phyloP scores from a whole-genome alignment of 2,113 vertebrate species.

The Melanerpes aurifrons region DNA sequence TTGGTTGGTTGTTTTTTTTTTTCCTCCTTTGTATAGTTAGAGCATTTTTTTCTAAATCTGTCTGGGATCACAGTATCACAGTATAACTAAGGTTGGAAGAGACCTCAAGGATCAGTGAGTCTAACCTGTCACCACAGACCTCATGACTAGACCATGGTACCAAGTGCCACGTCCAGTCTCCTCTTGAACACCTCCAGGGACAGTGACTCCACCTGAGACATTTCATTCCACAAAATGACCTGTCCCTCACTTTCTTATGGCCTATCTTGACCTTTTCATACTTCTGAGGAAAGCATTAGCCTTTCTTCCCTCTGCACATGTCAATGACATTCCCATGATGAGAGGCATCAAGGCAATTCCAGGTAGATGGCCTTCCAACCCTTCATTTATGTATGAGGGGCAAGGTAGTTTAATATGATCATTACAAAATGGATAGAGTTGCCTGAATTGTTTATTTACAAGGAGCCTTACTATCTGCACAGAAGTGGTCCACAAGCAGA shows the following conservation, averaged over 20 bases:
- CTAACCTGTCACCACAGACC: no score
- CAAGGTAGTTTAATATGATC: not conserved
- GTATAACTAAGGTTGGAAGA: no score
- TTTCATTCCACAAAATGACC: not conserved
- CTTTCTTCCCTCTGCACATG: not conserved
- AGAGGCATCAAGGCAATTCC: not conserved
- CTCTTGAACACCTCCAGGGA: no score
- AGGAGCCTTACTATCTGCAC: not conserved
- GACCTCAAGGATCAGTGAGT: no score
- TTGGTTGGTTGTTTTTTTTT: not conserved
- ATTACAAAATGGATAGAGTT: not conserved
- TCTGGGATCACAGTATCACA: not conserved
- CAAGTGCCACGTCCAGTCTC: no score
- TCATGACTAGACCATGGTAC: no score
- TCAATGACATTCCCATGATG: not conserved
- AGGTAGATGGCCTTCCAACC: not conserved
- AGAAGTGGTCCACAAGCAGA: not conserved
- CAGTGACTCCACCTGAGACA: not conserved
- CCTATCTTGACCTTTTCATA: not conserved
- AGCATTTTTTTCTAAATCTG: not conserved
- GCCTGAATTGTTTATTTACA: not conserved
- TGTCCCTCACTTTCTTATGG: not conserved
- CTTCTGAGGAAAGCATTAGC: not conserved
- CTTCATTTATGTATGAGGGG: not conserved
- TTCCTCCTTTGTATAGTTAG: not conserved